Evolutionary conservation across 2,113 vertebrate species (phyloP), one percentile per base, ranked within the genome.

Genomic region (Antigone vipio): DNA sequence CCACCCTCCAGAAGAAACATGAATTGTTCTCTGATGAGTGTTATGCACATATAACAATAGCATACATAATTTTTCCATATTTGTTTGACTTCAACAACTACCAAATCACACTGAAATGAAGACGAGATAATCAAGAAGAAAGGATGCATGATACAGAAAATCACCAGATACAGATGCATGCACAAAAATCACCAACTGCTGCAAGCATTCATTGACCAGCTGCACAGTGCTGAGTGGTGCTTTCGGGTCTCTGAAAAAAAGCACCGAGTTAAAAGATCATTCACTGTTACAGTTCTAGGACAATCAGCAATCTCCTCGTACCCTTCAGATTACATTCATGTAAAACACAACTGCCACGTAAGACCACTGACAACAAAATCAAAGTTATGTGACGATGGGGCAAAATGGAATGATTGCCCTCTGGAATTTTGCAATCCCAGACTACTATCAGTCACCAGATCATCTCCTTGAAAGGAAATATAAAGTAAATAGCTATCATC

Each of bases 111-210:
- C 6, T 10, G 20, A 78, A 92, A 85, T 14, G 12, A 92, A 83
- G 75, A 88, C 9, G 18, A 88, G 56, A 81, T 24, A 82, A 95
- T 88, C 32, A 63, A 85, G 82, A 56, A 67, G n/a, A 93, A 93
- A 67, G 47, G 71, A 90, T 63, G 75, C 53, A 55, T 9, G 34
- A 88, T 64, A 59, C 60, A 93, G 75, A 93, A 44, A 44, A 44
- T 44, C 44, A 44, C 44, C 44, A 44, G 44, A 44, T 44, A 44
- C 44, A 44, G 44, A 44, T 44, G 44, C 44, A 44, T 35, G 38
- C 62, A 79, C 47, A 72, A 90, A 93, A 79, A 12, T 29, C 66
- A 72, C 42, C 71, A 75, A 55, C 56, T 68, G 38, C 78, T 88
- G 44, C 78, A 75, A 68, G 34, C 15, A 59, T 72, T 88, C 79